Percentiles rank a stretch among this genome's conserved stretches.
phyloP scores from a whole-genome alignment of 2,797 vertebrate species.

The Peromyscus eremicus region DNA sequence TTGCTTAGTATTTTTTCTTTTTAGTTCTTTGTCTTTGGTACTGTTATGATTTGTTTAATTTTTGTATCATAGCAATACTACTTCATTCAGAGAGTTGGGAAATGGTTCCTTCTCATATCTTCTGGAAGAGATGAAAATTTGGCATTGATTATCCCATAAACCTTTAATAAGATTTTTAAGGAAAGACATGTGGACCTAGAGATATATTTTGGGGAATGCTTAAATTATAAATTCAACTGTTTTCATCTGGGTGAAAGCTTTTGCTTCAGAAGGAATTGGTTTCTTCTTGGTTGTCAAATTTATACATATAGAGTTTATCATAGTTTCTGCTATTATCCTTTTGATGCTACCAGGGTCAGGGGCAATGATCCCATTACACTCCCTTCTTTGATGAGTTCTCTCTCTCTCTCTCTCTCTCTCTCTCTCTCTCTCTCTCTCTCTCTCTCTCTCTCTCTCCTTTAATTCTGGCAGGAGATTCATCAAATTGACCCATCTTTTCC shows the following conservation, averaged over 20 bases:
- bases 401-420: background rate
- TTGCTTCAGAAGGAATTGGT: background rate
- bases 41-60: background rate
- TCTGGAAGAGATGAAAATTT: background rate
- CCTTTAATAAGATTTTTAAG: background rate
- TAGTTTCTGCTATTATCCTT: background rate
- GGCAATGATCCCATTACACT: background rate
- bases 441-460: background rate
- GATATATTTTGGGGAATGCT: background rate
- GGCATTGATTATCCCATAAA: background rate
- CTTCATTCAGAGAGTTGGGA: background rate
- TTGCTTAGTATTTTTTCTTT: background rate
- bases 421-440: background rate
- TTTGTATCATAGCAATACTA: background rate
- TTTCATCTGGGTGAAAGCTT: background rate
- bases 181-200: background rate
- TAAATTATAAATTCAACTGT: constrained; percentile 20
- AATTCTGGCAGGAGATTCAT: background rate
- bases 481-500: background rate
- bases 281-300: background rate
- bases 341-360: background rate
- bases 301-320: background rate
- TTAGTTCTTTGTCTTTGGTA: background rate
- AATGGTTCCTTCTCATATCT: background rate
- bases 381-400: background rate